Base-by-base conservation (phyloP, 2,113 vertebrate genomes). In the Percopsis transmontana region DNA sequence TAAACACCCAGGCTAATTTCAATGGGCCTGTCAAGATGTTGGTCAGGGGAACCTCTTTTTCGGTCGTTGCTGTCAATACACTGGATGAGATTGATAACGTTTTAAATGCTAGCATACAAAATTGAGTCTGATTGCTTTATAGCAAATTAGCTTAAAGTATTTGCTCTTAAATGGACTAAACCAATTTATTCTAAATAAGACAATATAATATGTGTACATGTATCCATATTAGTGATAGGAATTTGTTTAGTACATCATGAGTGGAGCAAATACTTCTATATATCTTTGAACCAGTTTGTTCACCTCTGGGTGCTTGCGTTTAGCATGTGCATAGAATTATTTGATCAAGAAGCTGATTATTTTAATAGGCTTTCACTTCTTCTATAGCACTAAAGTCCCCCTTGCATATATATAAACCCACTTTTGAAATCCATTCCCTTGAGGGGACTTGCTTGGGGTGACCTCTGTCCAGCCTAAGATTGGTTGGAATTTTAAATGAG, bases 151-250 rank as follows among this genome's bases (percentile, higher is more conserved):
- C 5, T 33, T 33, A 33, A 6, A 33, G 5, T 33, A 33, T 33
- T 4, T 33, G 8, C 27, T 7, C 1, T 33, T n/a, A n/a, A n/a
- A 33, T 33, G 5, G 5, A 33, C 27, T 7, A 33, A 33, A 2
- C 27, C 27, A 33, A 7, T 33, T 33, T 33, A 33, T 33, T 33
- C 27, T 1, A 33, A 33, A 6, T 33, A 33, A 33, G 4, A 68
- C 68, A 77, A 61, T 4, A 53, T 12, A 12, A 23, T 14, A 53
- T 3, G 9, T 23, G 51, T 53, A n/a, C n/a, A 53, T 18, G n/a
- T 18, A n/a, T 47, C 15, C 13, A 16, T 15, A n/a, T 18, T 47
- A 16, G 45, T 15, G 8, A 18, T 47, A 15, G 2, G 45, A 18
- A 47, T 47, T 15, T 47, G 6, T 47, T 47, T 16, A 33, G 27